Evolutionary conservation across 2,113 vertebrate species (phyloP), one percentile per base, ranked within the genome.

Genomic region (Chaenocephalus aceratus): DNA sequence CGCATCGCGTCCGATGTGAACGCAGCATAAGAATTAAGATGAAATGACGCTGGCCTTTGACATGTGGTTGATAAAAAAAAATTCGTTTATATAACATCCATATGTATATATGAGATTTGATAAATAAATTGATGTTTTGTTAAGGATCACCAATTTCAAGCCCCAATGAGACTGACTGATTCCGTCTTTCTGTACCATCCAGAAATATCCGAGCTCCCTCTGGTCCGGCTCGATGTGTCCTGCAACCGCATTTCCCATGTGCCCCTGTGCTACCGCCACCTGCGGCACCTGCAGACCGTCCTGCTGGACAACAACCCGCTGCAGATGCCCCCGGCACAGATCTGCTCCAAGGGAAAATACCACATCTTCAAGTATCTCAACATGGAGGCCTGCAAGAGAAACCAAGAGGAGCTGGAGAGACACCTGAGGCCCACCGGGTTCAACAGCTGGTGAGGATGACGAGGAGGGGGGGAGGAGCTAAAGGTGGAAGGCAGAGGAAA

Each of bases 291-390:
- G 16, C 97, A 98, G 92, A 94, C 93, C 92, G 94, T 98, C 87
- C 51, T 88, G 1, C 90, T 97, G 84, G 97, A 97, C 89, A 97
- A 95, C 92, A 98, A 98, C 87, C 97, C 97, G 1, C 88, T 97
- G 66, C 96, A 96, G 63, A 96, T 94, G 88, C 97, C 97, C 0
- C 97, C 97, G 0, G 97, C 97, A 0, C 93, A 97, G 93, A 94
- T 97, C 83, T 98, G 97, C 91, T 94, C 96, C 85, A 97, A 97
- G 86, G 97, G 97, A 67, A 97, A 97, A 82, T 94, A 97, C 54
- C 97, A 98, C 88, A 96, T 98, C 89, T 97, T 97, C 77, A 98
- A 98, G 89, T 97, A 96, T 86, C 95, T 98, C 78, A 96, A 96
- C 67, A 94, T 96, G 74, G 96, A 97, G 89, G 94, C 96, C 75